These are phyloP conservation scores for Cotesia vestalis DNA, from an alignment of 1,140 invertebrate species.

Conservation along the genomic window DNA sequence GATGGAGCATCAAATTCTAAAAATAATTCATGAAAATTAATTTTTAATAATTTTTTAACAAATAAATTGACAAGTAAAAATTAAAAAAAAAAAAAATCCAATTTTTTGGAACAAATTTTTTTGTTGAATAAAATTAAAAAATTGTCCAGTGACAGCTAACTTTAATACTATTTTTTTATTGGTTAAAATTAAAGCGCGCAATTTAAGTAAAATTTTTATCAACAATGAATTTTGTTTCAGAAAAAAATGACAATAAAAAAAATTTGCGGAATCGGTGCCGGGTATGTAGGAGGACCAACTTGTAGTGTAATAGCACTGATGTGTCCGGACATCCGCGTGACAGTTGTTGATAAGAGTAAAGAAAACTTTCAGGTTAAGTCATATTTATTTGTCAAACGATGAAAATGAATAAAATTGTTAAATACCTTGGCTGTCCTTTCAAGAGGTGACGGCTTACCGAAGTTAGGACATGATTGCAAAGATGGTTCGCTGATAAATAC, in stretches of 20 bases:
- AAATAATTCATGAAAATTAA: conserved; percentile 46
- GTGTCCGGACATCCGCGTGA: conserved; percentile 94
- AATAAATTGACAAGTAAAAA: neutral
- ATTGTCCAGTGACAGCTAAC: too few species aligned
- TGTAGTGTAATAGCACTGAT: conserved; percentile 97
- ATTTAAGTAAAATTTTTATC: too few species aligned
- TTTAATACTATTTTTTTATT: too few species aligned
- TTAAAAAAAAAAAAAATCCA: neutral
- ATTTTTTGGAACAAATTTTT: neutral
- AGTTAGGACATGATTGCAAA: conserved; percentile 69
- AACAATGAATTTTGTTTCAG: neutral
- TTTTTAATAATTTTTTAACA: neutral
- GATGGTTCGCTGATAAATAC: conserved; percentile 76
- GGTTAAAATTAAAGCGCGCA: too few species aligned
- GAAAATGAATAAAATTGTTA: conserved; percentile 6
- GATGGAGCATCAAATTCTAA: conserved; percentile 82
- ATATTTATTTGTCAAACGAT: neutral
- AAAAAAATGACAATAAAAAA: conserved; percentile 76
- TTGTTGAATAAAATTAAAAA: neutral
- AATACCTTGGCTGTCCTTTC: conserved; percentile 76
- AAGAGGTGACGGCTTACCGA: conserved; percentile 73
- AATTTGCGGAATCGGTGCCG: conserved; percentile 97
- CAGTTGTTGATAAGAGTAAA: conserved; percentile 92
- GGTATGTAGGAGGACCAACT: conserved; percentile 98
- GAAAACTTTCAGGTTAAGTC: conserved; percentile 59